These are phyloP conservation scores for Numida meleagris DNA, from an alignment of 2,113 vertebrate genomes.

Conservation along the genomic window DNA sequence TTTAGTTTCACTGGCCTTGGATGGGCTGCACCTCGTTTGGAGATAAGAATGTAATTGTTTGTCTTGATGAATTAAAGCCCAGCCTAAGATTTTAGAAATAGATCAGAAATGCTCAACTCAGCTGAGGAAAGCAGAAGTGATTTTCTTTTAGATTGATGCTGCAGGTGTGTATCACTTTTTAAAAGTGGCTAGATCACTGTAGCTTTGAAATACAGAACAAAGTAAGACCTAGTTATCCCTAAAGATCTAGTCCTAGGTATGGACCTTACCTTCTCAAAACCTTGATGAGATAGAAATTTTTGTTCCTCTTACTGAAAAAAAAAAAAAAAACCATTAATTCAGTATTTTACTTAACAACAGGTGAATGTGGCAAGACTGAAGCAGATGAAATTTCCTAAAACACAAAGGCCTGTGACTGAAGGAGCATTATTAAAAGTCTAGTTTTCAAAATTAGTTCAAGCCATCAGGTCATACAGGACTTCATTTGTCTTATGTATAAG, in stretches of 20 bases:
- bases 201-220: neutral
- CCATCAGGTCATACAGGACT: neutral
- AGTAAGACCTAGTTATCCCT: neutral
- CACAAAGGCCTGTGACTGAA: neutral
- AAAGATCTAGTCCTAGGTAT: neutral
- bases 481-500: neutral
- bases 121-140: neutral
- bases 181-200: neutral
- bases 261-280: neutral
- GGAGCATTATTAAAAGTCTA: neutral
- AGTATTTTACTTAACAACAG: neutral
- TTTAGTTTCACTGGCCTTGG: neutral
- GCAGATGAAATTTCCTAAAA: neutral
- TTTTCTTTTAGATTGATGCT: neutral
- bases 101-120: neutral
- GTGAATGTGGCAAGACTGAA: neutral
- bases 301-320: neutral
- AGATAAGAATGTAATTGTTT: fast-evolving
- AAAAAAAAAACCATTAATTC: neutral
- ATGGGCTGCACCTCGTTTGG: neutral
- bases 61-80: neutral
- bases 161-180: neutral
- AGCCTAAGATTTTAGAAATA: neutral
- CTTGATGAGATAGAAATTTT: neutral
- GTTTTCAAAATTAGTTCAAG: neutral